Evolutionary conservation across 2,797 vertebrate genomes (phyloP).

Genomic region (Chrosomus eos): DNA sequence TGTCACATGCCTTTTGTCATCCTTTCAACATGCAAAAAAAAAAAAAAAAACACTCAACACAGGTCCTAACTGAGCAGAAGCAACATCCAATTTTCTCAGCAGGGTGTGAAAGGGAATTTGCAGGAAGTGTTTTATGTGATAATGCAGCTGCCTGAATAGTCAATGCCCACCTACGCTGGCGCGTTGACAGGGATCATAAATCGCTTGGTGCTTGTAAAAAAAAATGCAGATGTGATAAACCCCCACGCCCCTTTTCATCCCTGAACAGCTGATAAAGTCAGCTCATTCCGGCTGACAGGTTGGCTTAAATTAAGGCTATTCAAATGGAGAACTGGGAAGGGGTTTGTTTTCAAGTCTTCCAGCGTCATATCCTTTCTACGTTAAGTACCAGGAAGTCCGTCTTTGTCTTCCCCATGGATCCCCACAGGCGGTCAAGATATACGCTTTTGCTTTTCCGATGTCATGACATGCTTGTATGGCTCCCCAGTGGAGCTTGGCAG

Average conservation of each 20-base stretch:
- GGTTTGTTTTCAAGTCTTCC: conserved; percentile 12
- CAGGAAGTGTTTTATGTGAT: conserved; percentile 59
- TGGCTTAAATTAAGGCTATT: conserved; percentile 19
- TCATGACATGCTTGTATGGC: conserved; percentile 58
- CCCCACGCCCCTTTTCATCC: not conserved
- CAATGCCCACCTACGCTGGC: conserved; percentile 32
- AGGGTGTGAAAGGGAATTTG: conserved; percentile 46
- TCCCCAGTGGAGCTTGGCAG: conserved; percentile 64
- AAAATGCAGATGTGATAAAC: conserved; percentile 46
- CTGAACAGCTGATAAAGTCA: conserved; percentile 18
- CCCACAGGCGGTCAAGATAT: conserved; percentile 58
- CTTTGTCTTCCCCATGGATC: conserved; percentile 38
- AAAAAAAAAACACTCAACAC: not conserved
- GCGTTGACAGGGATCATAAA: conserved; percentile 30
- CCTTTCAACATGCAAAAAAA: conserved; percentile 44
- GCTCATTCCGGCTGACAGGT: conserved; percentile 19
- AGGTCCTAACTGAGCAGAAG: conserved; percentile 14
- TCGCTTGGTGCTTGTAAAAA: conserved; percentile 27
- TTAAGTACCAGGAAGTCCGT: conserved; percentile 34
- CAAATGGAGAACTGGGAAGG: not conserved
- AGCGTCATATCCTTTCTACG: not conserved
- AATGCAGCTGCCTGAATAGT: conserved; percentile 51
- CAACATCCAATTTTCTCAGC: conserved; percentile 34
- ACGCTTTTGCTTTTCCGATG: conserved; percentile 52
- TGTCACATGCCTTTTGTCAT: conserved; percentile 54